Conservation (phyloP, 2,888 invertebrate species). For the Catocala fraxini region DNA sequence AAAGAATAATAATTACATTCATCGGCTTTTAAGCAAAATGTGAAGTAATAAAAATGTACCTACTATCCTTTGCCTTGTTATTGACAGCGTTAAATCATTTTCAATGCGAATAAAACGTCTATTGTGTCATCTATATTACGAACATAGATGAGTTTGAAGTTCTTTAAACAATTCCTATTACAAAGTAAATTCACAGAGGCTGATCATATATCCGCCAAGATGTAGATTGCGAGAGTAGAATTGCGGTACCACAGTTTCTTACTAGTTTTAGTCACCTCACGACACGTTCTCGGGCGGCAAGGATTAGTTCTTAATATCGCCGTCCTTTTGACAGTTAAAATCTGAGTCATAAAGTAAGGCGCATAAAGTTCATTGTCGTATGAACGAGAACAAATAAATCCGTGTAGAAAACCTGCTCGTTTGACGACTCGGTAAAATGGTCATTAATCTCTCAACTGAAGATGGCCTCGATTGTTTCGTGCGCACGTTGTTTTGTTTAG, state of each 20-base stretch:
- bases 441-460: conserved; percentile 48
- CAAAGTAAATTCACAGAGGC: conserved; percentile 12
- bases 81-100: too few species aligned
- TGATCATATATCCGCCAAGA: conserved; percentile 27
- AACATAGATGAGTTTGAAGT: too few species aligned
- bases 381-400: conserved; percentile 39
- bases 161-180: not conserved
- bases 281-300: conserved; percentile 38
- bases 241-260: conserved; percentile 34
- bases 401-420: conserved; percentile 41
- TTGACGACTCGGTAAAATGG: conserved; percentile 49
- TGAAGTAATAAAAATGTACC: too few species aligned
- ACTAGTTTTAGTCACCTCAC: conserved; percentile 47
- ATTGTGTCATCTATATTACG: too few species aligned
- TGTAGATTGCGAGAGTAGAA: conserved; percentile 30
- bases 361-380: conserved; percentile 34
- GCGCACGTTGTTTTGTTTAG: conserved; percentile 33
- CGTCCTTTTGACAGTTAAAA: conserved; percentile 23
- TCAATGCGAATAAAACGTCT: too few species aligned
- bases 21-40: too few species aligned
- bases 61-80: too few species aligned
- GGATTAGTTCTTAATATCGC: conserved; percentile 49
- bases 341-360: conserved; percentile 24
- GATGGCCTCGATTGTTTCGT: conserved; percentile 41
- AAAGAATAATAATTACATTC: too few species aligned